phyloP scores from a whole-genome alignment of 2,113 vertebrate species.

The Epinephelus lanceolatus region DNA sequence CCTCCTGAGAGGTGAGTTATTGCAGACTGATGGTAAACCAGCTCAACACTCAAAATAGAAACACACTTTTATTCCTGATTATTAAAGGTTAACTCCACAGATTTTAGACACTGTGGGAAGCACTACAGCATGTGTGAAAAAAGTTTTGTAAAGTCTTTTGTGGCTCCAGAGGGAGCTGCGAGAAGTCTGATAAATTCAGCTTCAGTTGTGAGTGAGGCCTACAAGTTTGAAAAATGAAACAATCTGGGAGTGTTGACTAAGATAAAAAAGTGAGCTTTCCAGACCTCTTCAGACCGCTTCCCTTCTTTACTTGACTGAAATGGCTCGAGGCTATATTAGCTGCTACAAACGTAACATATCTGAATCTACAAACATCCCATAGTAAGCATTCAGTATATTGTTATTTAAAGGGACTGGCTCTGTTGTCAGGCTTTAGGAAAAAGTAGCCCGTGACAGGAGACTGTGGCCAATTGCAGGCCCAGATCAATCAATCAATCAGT shows the following conservation, averaged over 20 bases:
- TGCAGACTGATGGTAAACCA: not conserved
- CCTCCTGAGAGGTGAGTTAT: slow-evolving; percentile 82
- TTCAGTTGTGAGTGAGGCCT: not conserved
- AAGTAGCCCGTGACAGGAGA: too few species aligned
- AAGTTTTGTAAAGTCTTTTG: not conserved
- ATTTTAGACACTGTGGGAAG: not conserved
- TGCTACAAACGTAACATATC: too few species aligned
- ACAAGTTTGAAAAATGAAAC: not conserved
- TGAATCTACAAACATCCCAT: too few species aligned
- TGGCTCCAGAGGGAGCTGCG: not conserved
- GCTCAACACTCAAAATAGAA: not conserved
- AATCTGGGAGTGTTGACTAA: not conserved
- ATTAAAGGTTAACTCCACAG: not conserved
- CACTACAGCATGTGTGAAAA: not conserved
- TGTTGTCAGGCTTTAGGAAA: too few species aligned
- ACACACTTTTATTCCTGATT: not conserved
- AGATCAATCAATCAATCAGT: too few species aligned
- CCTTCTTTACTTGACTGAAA: not conserved
- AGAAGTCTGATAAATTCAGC: not conserved
- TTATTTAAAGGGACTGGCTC: too few species aligned
- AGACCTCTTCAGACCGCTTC: not conserved
- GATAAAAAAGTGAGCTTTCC: not conserved
- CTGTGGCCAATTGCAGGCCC: too few species aligned
- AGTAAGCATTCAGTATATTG: too few species aligned
- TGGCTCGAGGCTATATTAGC: too few species aligned